Evolutionary conservation across 2,888 invertebrate species (phyloP), one percentile per base, ranked within the genome.

Genomic region (Nomada flava): DNA sequence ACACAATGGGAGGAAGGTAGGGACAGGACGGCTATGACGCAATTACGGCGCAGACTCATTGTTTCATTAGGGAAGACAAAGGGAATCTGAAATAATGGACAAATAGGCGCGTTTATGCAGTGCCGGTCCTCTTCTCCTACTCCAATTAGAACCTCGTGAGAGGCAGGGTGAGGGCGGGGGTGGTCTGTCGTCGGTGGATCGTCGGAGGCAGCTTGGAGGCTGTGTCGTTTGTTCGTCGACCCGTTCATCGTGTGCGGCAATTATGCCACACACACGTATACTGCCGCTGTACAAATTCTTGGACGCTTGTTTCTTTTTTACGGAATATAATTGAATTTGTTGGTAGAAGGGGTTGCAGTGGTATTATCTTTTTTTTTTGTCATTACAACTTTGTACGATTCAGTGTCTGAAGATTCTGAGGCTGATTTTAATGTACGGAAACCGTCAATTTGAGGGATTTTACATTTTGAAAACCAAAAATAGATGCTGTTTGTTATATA

Each of bases 51-150:
- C 92, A 92, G 93, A 92, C 93, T 93, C 93, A 93, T 93, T 93
- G 93, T 93, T 93, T 93, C 93, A 93, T 93, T 93, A 93, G 91
- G 85, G 90, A 90, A 91, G 93, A 93, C 93, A 93, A 93, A 93
- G 93, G 86, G 93, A 93, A 93, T 93, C 93, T 92, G 92, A 89
- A 93, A 93, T 93, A 93, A 93, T 93, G 93, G 91, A 93, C 93
- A 93, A 93, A 93, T 92, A 93, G 93, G 90, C 92, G 93, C 92
- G 92, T 93, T 93, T 93, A 93, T 92, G 91, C 89, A 92, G 91
- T 90, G 91, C 91, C 90, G 85, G 81, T 83, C 77, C 86, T 86
- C 85, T 90, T 90, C 91, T 90, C 85, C 90, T 90, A 91, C 91
- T 93, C 92, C 93, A 93, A 93, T 93, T 93, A 93, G 91, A 90